Base-by-base conservation (phyloP, 2,113 vertebrate genomes). In the Electrona antarctica region DNA sequence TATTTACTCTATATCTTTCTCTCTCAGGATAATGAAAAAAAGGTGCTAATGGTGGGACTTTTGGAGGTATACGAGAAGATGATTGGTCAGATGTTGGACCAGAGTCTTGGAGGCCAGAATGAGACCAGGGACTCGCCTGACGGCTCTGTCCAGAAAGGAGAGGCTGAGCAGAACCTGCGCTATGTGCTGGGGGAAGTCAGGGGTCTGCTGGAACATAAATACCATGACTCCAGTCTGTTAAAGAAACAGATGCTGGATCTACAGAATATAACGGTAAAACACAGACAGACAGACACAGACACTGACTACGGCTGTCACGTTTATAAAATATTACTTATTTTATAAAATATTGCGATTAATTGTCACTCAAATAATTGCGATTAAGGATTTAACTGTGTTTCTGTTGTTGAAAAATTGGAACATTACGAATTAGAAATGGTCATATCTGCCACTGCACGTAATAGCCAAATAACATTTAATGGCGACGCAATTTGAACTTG, bases 11-110 rank as follows among this genome's bases (percentile, higher is more conserved):
- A 2, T 69, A 6, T 68, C 12, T 51, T n/a, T 64, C 12, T 47
- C 52, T 57, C 8, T 89, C 48, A 64, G 62, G 14, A 51, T 11
- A 15, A 14, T 86, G 41, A 3, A 0, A 81, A 79, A 62, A 66
- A 5, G 47, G 0, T 89, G n/a, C 76, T 70, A 0, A 59, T 91
- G 69, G 60, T 60, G 0, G 80, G 52, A 0, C 14, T 88, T 45
- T 48, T 91, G 82, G 82, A 84, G n/a, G 65, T 60, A 0, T 91
- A 91, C 0, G 82, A 85, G 0, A 59, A 84, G 28, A 55, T 91
- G 60, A 1, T 91, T 0, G 15, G 0, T 7, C 58, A 59, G 2
- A 91, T 91, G 88, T 2, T 89, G 67, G 41, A 56, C 8, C n/a
- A 84, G 62, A n/a, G 9, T 4, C 2, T 14, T 11, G 51, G 6